Evolutionary conservation across 2,113 vertebrate species (phyloP).

Genomic region (Oreochromis aureus): DNA sequence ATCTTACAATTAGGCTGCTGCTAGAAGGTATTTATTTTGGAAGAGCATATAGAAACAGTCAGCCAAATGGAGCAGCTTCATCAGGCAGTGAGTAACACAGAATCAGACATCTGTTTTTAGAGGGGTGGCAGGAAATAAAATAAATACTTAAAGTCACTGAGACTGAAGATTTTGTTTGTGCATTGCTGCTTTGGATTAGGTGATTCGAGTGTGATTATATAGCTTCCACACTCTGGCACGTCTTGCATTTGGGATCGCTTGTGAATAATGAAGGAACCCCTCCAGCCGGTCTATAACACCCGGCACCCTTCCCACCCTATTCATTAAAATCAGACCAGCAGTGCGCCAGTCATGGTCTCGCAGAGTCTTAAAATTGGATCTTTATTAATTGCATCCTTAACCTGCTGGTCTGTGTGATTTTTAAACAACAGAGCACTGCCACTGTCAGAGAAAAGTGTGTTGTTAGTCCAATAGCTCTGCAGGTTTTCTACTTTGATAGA

Average conservation of each 20-base stretch:
- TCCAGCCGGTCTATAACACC: neutral
- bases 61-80: neutral
- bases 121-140: neutral
- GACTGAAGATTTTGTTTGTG: neutral
- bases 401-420: neutral
- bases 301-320: neutral
- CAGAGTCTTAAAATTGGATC: neutral
- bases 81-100: neutral
- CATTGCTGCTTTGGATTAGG: neutral
- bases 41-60: neutral
- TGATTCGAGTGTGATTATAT: neutral
- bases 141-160: neutral
- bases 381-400: neutral
- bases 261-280: slow-evolving; percentile 18
- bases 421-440: neutral
- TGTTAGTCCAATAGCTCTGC: neutral
- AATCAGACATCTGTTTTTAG: neutral
- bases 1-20: neutral
- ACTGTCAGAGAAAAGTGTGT: neutral
- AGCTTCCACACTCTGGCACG: neutral
- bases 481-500: neutral
- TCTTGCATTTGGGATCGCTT: neutral
- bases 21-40: neutral
- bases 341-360: neutral
- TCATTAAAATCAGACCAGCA: neutral